Evolutionary conservation across 2,797 vertebrate species (phyloP), one percentile per base, ranked within the genome.

Genomic region (Pteropus rufus): DNA sequence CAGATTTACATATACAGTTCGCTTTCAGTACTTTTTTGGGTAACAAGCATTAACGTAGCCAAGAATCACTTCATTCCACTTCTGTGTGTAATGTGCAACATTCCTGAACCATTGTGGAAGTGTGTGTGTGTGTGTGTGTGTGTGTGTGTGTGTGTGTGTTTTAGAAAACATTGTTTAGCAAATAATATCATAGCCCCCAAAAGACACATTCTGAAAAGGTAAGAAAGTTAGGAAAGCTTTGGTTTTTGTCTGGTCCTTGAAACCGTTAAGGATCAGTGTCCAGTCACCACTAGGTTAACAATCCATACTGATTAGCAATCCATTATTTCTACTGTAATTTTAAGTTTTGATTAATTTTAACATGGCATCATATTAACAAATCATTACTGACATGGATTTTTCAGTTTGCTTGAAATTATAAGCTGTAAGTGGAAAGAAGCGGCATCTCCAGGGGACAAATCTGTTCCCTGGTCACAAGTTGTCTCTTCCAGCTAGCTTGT

Each of bases 371-470:
- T 29, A 3, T 77, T 95, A 95, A 89, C 94, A 98, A 90, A 90
- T 83, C 3, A 96, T 95, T 87, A 94, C 88, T 10, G 60, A 3
- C 23, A 69, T 26, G 1, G 89, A 58, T 7, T 97, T 96, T 94
- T 98, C 95, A 36, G 64, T 96, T 96, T 96, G 39, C 82, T 98
- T 56, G 26, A 83, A 93, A 97, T 92, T 94, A 89, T 93, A 81
- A 96, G 91, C 96, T 95, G 46, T 58, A 86, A 97, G 97, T 0
- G 97, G 98, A 58, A 97, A 56, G 90, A 98, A 98, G 95, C 97
- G 97, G 94, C 98, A 98, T 97, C 98, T 98, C 99, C 98, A 99
- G 85, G 97, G 97, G 97, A 99, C 98, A 94, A 99, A 99, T 9
- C 98, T 98, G 96, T 99, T 98, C 2, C 91, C 96, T 16, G 96